Percentiles rank a stretch among this genome's conserved stretches.
These are phyloP conservation scores for Camelus bactrianus DNA, from an alignment of 2,113 vertebrate genomes.

Conservation along the genomic window DNA sequence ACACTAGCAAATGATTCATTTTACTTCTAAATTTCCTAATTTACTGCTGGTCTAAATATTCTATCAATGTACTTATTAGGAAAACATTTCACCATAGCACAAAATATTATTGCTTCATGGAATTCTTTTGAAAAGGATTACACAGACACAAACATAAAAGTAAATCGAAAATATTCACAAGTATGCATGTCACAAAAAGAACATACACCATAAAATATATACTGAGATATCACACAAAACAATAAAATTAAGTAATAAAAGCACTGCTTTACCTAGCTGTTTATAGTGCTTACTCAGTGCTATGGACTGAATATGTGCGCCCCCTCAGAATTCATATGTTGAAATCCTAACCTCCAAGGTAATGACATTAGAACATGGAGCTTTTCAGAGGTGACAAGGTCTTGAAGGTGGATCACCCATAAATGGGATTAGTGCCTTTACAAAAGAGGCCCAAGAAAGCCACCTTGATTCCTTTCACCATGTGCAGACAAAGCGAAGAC, in stretches of 20 bases:
- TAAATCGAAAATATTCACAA: constrained; percentile 25
- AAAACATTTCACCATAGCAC: constrained; percentile 31
- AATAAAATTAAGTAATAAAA: constrained; percentile 44
- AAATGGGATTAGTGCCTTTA: neutral
- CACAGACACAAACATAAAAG: neutral
- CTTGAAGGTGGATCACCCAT: neutral
- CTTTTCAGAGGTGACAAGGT: neutral
- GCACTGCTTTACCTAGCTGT: neutral
- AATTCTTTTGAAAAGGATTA: constrained; percentile 52
- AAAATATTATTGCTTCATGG: neutral
- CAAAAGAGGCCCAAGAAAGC: neutral
- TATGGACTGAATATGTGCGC: neutral
- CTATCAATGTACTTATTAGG: neutral
- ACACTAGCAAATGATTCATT: neutral
- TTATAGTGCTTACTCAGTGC: neutral
- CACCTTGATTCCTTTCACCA: neutral
- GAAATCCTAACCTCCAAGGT: neutral
- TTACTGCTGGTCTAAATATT: constrained; percentile 38
- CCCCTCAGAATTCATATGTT: neutral
- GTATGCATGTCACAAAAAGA: constrained; percentile 22
- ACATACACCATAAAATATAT: neutral
- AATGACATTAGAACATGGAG: neutral
- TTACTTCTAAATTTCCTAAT: constrained; percentile 51
- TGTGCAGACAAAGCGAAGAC: neutral
- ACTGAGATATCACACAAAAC: constrained; percentile 7